phyloP scores from a whole-genome alignment of 2,113 vertebrate genomes.

The Eidolon helvum region DNA sequence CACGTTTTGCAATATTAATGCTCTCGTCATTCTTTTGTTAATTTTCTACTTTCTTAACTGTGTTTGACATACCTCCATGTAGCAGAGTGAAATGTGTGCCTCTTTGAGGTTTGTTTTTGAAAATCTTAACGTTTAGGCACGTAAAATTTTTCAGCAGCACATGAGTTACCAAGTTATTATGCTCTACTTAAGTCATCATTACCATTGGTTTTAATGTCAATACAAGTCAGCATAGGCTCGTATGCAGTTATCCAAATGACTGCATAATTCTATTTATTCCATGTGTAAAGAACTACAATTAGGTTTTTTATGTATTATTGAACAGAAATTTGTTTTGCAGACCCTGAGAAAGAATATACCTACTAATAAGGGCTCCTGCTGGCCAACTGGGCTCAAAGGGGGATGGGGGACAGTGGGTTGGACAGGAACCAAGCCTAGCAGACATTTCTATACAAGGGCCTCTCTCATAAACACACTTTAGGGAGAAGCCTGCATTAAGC shows the following conservation, averaged over 20 bases:
- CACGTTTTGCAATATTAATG: background rate
- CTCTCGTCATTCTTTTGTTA: background rate
- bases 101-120: background rate
- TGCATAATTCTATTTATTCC: background rate
- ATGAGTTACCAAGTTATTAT: background rate
- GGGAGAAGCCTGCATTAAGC: too few relatives aligned
- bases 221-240: background rate
- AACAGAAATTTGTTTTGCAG: background rate
- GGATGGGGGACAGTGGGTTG: too few relatives aligned
- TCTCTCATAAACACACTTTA: too few relatives aligned
- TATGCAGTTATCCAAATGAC: background rate
- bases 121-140: background rate
- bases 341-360: too few relatives aligned
- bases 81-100: background rate
- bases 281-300: background rate
- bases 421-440: too few relatives aligned
- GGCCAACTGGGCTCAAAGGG: too few relatives aligned
- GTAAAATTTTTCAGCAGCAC: background rate
- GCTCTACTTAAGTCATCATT: background rate
- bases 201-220: background rate
- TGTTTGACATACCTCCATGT: background rate
- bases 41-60: slow-evolving; percentile 18
- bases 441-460: too few relatives aligned
- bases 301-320: background rate
- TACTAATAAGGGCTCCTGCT: too few relatives aligned